Evolutionary conservation across 2,113 vertebrate species (phyloP).

Genomic region (Zosterops hypoxanthus): DNA sequence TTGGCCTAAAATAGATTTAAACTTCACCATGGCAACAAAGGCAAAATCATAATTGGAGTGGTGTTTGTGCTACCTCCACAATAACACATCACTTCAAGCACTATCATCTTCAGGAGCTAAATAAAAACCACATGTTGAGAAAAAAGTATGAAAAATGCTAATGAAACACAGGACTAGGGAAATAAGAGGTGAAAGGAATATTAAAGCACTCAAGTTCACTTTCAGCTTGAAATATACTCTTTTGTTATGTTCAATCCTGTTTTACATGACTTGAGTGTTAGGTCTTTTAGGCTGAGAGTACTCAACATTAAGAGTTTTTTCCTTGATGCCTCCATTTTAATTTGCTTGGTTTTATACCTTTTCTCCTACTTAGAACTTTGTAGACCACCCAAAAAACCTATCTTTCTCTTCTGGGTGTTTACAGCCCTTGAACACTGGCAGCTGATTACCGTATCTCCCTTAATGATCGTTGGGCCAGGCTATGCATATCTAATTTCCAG

Average conservation of each 20-base stretch:
- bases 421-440: conserved; percentile 55
- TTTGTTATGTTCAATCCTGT: not conserved
- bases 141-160: conserved; percentile 46
- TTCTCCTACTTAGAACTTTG: not conserved
- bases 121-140: conserved; percentile 42
- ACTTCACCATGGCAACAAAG: conserved; percentile 58
- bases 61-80: conserved; percentile 36
- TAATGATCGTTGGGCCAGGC: conserved; percentile 61
- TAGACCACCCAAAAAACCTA: conserved; percentile 55
- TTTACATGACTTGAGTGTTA: not conserved
- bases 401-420: conserved; percentile 50
- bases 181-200: conserved; percentile 27
- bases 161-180: conserved; percentile 14
- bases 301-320: not conserved
- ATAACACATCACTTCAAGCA: conserved; percentile 31
- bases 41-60: conserved; percentile 34
- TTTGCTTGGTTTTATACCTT: conserved; percentile 14
- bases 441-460: conserved; percentile 55
- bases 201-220: conserved; percentile 4
- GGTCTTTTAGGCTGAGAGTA: not conserved
- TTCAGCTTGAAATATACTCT: not conserved
- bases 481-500: conserved; percentile 62
- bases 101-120: conserved; percentile 12
- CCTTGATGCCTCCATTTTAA: not conserved
- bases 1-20: conserved; percentile 36